phyloP scores from a whole-genome alignment of 2,888 invertebrate species.

The Trypoxylon attenuatum region DNA sequence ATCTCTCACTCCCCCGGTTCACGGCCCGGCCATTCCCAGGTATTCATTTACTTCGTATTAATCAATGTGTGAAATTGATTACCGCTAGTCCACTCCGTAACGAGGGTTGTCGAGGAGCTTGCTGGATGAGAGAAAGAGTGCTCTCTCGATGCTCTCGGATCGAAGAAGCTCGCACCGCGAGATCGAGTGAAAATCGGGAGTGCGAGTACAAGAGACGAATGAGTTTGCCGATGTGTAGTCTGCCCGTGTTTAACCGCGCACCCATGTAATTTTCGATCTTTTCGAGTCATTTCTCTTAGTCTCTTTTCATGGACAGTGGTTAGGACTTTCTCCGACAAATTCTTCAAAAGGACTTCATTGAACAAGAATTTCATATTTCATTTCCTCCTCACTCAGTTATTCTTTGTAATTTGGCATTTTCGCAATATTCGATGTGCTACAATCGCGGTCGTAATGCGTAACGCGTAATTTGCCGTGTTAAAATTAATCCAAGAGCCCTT shows the following conservation, averaged over 20 bases:
- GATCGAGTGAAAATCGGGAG: neutral
- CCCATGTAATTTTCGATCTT: constrained; percentile 29
- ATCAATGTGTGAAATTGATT: constrained; percentile 72
- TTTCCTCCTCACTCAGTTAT: neutral
- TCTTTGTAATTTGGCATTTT: too few species aligned
- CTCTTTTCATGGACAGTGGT: too few species aligned
- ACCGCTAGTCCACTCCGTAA: constrained; percentile 51
- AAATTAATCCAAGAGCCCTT: constrained; percentile 28
- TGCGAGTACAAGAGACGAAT: neutral
- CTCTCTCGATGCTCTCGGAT: neutral
- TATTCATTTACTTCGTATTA: constrained; percentile 72
- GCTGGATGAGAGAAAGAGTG: constrained; percentile 18
- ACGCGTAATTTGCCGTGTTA: constrained; percentile 25
- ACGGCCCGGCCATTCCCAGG: constrained; percentile 64
- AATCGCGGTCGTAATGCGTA: constrained; percentile 1
- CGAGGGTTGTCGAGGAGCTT: constrained; percentile 41
- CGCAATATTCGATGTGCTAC: neutral
- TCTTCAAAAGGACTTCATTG: too few species aligned
- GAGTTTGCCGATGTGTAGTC: too few species aligned
- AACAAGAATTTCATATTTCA: too few species aligned
- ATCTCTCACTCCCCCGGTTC: constrained; percentile 46
- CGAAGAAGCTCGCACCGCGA: neutral
- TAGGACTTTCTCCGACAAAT: too few species aligned
- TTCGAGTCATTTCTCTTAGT: too few species aligned
- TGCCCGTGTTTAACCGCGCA: constrained; percentile 26